Conservation (phyloP, 2,113 vertebrate genomes). For the Cyanoderma ruficeps region DNA sequence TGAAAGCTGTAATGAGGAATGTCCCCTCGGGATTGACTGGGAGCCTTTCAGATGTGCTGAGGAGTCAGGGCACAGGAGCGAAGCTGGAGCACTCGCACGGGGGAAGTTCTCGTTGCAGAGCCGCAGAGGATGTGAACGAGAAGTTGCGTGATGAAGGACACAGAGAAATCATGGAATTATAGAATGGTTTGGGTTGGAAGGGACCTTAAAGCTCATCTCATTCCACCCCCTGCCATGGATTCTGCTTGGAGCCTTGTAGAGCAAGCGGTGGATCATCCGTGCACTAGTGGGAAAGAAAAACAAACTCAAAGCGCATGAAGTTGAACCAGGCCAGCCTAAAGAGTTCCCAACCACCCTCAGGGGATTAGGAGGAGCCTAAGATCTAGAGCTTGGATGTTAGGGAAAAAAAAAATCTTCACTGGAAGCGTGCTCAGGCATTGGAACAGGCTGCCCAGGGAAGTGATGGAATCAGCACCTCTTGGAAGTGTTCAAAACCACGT, state of each 20-base stretch:
- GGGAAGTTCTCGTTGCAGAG: background rate
- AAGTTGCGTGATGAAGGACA: background rate
- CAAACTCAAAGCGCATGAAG: background rate
- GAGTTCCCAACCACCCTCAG: background rate
- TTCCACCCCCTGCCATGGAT: background rate
- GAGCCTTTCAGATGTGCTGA: background rate
- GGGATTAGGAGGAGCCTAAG: background rate
- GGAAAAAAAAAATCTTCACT: background rate
- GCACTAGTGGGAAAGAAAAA: background rate
- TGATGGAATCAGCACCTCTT: background rate
- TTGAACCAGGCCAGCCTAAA: background rate
- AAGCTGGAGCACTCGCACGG: background rate
- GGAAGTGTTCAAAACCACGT: fast-evolving
- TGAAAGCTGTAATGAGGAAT: slow-evolving; percentile 2
- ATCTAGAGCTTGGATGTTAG: background rate
- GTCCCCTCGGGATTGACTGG: background rate
- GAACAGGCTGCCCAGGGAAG: background rate
- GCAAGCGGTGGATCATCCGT: background rate
- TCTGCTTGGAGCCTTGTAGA: background rate
- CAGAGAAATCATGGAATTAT: background rate
- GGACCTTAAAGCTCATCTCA: background rate
- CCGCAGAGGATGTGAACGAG: background rate
- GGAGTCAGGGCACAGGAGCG: background rate
- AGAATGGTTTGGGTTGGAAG: background rate
- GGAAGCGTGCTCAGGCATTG: background rate